These are phyloP conservation scores for Furcifer pardalis DNA, from an alignment of 2,797 vertebrate species.

Conservation along the genomic window DNA sequence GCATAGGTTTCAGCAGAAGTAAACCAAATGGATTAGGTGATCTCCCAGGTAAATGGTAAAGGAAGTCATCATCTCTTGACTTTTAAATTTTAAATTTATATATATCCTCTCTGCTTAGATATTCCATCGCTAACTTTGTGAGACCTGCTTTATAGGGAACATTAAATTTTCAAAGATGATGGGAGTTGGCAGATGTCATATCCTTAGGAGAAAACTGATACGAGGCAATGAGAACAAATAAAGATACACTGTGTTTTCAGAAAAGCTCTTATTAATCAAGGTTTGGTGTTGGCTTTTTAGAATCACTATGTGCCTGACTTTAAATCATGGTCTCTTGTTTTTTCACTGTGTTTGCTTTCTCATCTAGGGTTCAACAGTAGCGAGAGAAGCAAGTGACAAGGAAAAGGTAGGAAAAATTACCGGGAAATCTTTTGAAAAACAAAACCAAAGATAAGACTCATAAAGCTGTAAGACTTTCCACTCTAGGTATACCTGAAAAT, in stretches of 20 bases:
- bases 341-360: slow-evolving; percentile 40
- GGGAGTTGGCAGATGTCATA: neutral
- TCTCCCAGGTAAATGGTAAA: neutral
- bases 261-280: neutral
- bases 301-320: neutral
- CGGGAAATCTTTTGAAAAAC: neutral
- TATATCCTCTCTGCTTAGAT: too few relatives aligned
- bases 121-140: too few relatives aligned
- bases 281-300: neutral
- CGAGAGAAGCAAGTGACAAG: slow-evolving; percentile 94
- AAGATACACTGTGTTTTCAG: too few relatives aligned
- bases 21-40: neutral
- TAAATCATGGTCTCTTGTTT: neutral
- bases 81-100: too few relatives aligned
- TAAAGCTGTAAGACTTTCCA: neutral
- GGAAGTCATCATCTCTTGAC: too few relatives aligned
- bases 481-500: neutral
- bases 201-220: too few relatives aligned
- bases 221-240: neutral
- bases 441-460: neutral
- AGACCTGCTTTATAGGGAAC: neutral
- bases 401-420: slow-evolving; percentile 83
- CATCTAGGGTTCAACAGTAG: slow-evolving; percentile 92
- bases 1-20: neutral
- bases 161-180: neutral